These are phyloP conservation scores for Siniperca chuatsi DNA, from an alignment of 2,113 vertebrate genomes.

Conservation along the genomic window DNA sequence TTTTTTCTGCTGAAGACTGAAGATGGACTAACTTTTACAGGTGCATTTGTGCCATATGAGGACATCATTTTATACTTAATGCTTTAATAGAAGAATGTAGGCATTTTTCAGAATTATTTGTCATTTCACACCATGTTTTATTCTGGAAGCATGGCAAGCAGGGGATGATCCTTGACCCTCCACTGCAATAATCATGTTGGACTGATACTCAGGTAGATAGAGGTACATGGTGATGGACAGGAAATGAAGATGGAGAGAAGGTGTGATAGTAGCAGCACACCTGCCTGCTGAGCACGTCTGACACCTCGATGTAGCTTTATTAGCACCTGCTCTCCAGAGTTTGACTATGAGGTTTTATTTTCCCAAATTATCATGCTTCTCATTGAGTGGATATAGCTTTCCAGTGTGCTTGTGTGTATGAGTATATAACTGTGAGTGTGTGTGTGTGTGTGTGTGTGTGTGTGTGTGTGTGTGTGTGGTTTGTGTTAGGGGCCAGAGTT, in stretches of 20 bases:
- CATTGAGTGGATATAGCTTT: slow-evolving; percentile 12
- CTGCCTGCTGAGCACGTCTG: slow-evolving; percentile 71
- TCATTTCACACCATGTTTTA: slow-evolving; percentile 12
- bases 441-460: background rate
- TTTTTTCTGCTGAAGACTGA: slow-evolving; percentile 21
- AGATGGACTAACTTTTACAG: slow-evolving; percentile 70
- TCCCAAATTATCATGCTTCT: slow-evolving; percentile 28
- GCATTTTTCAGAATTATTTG: background rate
- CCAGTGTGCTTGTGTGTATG: background rate
- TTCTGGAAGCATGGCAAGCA: slow-evolving; percentile 32
- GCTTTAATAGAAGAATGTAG: slow-evolving; percentile 1
- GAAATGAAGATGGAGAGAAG: slow-evolving; percentile 37
- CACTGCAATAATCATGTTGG: slow-evolving; percentile 45
- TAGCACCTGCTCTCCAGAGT: slow-evolving; percentile 31
- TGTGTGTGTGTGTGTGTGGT: slow-evolving; percentile 6
- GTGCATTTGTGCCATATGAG: slow-evolving; percentile 7
- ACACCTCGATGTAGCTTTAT: slow-evolving; percentile 46
- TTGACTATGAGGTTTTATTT: slow-evolving; percentile 30
- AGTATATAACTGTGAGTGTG: background rate
- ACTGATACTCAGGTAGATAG: slow-evolving; percentile 20
- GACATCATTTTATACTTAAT: background rate
- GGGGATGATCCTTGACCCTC: background rate
- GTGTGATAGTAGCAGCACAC: slow-evolving; percentile 52
- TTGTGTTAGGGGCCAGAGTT: slow-evolving; percentile 28
- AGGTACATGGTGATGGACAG: slow-evolving; percentile 20